phyloP scores from a whole-genome alignment of 2,888 invertebrate species.

The Lobophora halterata region DNA sequence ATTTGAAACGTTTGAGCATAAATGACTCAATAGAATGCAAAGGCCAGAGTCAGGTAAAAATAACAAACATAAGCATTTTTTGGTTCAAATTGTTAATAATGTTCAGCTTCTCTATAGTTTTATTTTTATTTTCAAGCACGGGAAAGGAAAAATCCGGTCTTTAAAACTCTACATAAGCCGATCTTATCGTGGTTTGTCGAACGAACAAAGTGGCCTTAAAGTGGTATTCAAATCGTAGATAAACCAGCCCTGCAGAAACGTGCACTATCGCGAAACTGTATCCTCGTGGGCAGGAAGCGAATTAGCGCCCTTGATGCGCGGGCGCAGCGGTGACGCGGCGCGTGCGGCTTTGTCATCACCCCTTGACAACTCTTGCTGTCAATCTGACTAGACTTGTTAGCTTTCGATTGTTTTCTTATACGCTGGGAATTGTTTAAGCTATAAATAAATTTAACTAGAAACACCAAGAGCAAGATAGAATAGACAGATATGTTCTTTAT shows the following conservation, averaged over 20 bases:
- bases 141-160: too few species aligned
- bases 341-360: slow-evolving; percentile 8
- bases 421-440: slow-evolving; percentile 8
- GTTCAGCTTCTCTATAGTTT: too few species aligned
- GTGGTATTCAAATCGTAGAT: slow-evolving; percentile 16
- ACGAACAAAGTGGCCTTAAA: slow-evolving; percentile 5
- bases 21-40: too few species aligned
- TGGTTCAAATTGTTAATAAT: too few species aligned
- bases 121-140: too few species aligned
- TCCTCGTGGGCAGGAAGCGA: slow-evolving; percentile 23
- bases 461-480: too few species aligned
- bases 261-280: slow-evolving; percentile 42
- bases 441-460: background rate
- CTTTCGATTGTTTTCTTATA: slow-evolving; percentile 17
- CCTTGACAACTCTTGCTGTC: slow-evolving; percentile 18
- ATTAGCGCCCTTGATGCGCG: slow-evolving; percentile 15
- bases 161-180: too few species aligned
- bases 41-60: too few species aligned
- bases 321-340: slow-evolving; percentile 11
- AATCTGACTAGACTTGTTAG: slow-evolving; percentile 18
- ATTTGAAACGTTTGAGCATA: too few species aligned
- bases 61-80: too few species aligned
- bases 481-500: too few species aligned
- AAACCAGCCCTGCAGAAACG: slow-evolving; percentile 30
- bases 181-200: background rate